Conservation (phyloP, 2,113 vertebrate genomes). For the Psilopogon haemacephalus region DNA sequence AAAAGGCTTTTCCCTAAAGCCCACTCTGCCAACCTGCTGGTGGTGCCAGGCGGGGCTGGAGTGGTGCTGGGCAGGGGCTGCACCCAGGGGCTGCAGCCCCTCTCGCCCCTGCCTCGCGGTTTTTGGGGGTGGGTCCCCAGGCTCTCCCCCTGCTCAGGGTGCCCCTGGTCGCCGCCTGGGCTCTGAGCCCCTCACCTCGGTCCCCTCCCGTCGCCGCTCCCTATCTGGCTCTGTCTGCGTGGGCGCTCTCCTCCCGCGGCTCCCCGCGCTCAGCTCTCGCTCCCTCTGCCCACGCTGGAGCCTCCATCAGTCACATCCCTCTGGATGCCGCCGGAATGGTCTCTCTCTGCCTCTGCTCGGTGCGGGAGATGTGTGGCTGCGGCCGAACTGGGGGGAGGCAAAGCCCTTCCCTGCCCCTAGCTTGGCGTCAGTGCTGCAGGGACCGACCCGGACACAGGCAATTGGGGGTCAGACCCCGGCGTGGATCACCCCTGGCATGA, state of each 20-base stretch:
- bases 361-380: background rate
- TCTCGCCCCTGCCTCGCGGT: background rate
- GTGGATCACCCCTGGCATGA: accelerated
- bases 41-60: background rate
- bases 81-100: background rate
- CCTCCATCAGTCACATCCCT: background rate
- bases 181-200: background rate
- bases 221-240: background rate
- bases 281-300: conserved; percentile 9
- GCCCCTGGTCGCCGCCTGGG: accelerated
- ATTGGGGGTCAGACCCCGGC: background rate
- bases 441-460: accelerated
- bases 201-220: background rate
- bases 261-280: background rate
- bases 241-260: background rate
- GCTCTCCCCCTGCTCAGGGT: too few species aligned
- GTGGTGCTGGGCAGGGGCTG: background rate
- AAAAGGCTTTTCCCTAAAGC: background rate
- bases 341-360: background rate
- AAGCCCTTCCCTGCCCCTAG: background rate
- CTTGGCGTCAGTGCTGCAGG: accelerated
- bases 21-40: background rate
- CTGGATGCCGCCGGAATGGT: background rate
- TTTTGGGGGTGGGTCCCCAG: background rate
- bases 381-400: background rate